Base-by-base conservation (phyloP, 2,888 invertebrate species). In the Rotaria magnacalcarata region DNA sequence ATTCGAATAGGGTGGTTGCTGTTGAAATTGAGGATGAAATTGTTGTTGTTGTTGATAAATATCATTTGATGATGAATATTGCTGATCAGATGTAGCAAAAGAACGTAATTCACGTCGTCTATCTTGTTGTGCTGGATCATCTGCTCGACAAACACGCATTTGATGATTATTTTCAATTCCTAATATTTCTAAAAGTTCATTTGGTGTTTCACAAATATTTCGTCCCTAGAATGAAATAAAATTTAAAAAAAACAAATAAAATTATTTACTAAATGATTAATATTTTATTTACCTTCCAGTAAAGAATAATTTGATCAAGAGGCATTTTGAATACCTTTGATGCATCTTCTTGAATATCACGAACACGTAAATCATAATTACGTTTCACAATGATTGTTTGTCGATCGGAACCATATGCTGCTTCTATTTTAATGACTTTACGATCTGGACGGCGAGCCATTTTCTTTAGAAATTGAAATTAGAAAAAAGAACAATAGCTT, bases 371-470 rank as follows among this genome's bases (percentile, higher is more conserved):
- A 56, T 86, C 86, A 50, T 85, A 85, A 54, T 58, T 58, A 41
- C 86, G 85, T 50, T 75, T 85, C 14, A 86, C 85, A 24, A 86
- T 75, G 24, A 86, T 41, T 27, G 84, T 85, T 54, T 86, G 85
- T 8, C 86, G 52, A 43, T 86, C 85, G 11, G 86, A 86, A 80
- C 86, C 86, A 54, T 84, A 86, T 1, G 86, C 86, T 24, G 86
- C 86, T 60, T 86, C 86, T 1, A 86, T 74, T 67, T 86, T 86
- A 58, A 86, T 85, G 10, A 86, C 86, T 85, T 86, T 86, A 85
- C 86, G 75, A 85, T 86, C 86, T 85, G 75, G 85, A 41, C 86
- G 86, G 67, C 86, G 86, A 41, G 86, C 86, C 86, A 86, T 86
- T 86, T 86, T 85, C 86, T 86, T 85, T n/a, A 80, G 56, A 41